These are phyloP conservation scores for Temnothorax nylanderi DNA, from an alignment of 1,140 invertebrate species.

Conservation along the genomic window DNA sequence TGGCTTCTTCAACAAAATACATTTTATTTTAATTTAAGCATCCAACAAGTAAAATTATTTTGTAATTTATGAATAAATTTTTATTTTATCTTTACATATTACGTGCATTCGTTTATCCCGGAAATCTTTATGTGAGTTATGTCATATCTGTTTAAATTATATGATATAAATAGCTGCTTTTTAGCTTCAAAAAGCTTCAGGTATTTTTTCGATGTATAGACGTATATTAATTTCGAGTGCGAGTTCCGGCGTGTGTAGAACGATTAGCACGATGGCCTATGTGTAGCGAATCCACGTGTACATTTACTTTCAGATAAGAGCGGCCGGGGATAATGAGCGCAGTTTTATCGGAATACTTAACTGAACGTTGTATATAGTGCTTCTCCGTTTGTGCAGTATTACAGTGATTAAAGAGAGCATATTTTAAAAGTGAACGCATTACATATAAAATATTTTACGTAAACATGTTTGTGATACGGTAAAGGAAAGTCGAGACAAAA, in stretches of 20 bases:
- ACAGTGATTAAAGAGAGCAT: slow-evolving; percentile 9
- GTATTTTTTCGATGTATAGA: slow-evolving; percentile 7
- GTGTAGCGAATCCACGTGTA: slow-evolving; percentile 36
- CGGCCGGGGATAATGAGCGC: slow-evolving; percentile 43
- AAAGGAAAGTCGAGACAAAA: neutral
- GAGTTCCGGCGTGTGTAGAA: slow-evolving; percentile 14
- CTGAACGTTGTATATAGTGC: slow-evolving; percentile 20
- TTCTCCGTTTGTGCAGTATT: slow-evolving; percentile 11
- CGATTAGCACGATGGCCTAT: slow-evolving; percentile 31
- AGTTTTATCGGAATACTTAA: slow-evolving; percentile 50
- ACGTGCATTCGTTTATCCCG: neutral
- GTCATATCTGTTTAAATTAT: neutral
- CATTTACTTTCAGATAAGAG: slow-evolving; percentile 58
- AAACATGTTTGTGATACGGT: neutral
- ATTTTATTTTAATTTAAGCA: neutral
- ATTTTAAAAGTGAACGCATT: slow-evolving; percentile 17
- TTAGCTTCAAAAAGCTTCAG: neutral
- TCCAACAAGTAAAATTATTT: neutral
- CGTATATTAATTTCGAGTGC: slow-evolving; percentile 27
- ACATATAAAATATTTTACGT: neutral
- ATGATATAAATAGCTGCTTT: neutral
- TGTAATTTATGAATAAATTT: neutral
- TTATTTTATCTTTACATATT: neutral
- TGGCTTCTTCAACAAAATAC: neutral
- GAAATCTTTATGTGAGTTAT: neutral